Percentiles rank a stretch among this genome's conserved stretches.
phyloP scores from a whole-genome alignment of 2,888 invertebrate species.

The Pristionchus exspectatus region DNA sequence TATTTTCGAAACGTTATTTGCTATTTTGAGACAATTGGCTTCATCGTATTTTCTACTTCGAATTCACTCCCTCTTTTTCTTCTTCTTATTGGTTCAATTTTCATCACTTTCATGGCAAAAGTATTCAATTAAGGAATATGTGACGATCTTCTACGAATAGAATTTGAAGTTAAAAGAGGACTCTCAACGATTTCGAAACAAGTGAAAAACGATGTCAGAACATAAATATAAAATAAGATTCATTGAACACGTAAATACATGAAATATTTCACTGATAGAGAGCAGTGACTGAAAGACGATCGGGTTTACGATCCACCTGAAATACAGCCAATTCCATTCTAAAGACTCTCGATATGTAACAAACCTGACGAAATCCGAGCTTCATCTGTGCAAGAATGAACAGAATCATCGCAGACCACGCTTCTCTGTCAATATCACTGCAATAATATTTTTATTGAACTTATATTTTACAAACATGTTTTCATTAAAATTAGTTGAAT shows the following conservation, averaged over 20 bases:
- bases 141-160: neutral
- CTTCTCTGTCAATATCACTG: conserved; percentile 56
- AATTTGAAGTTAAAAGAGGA: neutral
- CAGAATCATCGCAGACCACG: conserved; percentile 69
- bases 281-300: conserved; percentile 49
- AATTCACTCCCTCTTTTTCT: neutral
- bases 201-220: neutral
- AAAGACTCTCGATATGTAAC: neutral
- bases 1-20: neutral
- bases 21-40: neutral
- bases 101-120: too few relatives aligned
- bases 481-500: neutral
- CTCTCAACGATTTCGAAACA: neutral
- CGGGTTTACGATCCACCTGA: conserved; percentile 48
- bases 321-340: neutral
- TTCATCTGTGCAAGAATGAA: conserved; percentile 72
- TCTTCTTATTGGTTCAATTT: neutral
- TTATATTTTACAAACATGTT: neutral
- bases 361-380: conserved; percentile 63
- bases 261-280: conserved; percentile 24
- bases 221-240: neutral
- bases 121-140: too few relatives aligned
- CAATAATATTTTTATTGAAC: neutral
- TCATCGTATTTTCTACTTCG: neutral
- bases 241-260: neutral